Base-by-base conservation (phyloP, 2,113 vertebrate genomes). In the Stomatorhinus ivindoensis region DNA sequence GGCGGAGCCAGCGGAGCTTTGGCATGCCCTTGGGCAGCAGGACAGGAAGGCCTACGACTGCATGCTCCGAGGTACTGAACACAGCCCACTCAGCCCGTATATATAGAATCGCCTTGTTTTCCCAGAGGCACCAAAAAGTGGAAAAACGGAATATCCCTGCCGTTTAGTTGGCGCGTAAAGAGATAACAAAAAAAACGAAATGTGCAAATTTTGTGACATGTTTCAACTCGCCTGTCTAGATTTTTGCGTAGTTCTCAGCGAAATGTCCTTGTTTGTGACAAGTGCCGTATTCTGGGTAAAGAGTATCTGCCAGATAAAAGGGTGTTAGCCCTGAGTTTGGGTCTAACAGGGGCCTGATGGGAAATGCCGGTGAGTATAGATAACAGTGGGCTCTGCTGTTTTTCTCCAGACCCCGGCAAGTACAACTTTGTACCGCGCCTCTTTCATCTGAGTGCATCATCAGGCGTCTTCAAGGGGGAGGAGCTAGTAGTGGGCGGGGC, bases 1-100 rank as follows among this genome's bases (percentile, higher is more conserved):
- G 6, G 93, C 93, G 21, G 96, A 96, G 83, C 94, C 94, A 0
- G 88, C 90, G 39, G 96, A 95, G n/a, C 96, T 96, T 91, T 96
- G 96, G 96, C 91, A 90, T 1, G 95, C 93, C 0, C 91, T 97
- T 89, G 95, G 95, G 21, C 93, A 92, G 61, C 93, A 93, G 92
- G 94, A 96, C 93, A 95, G 95, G 90, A 96, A 96, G 92, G 93
- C 95, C 51, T 96, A 97, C 17, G 96, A 97, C 91, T 95, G 95
- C 92, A 96, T 97, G 96, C 91, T 96, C 73, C 95, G 96, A 95
- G 96, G 96, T 96, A 91, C 87, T 24, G 42, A 46, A 87, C 35
- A 35, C 73, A 80, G 15, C 61, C n/a, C 46, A 84, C 51, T 21
- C 39, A 90, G 39, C 73, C 31, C n/a, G 5, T 53, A 58, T 11